These are phyloP conservation scores for Myripristis murdjan DNA, from an alignment of 2,797 vertebrate genomes.

Conservation along the genomic window DNA sequence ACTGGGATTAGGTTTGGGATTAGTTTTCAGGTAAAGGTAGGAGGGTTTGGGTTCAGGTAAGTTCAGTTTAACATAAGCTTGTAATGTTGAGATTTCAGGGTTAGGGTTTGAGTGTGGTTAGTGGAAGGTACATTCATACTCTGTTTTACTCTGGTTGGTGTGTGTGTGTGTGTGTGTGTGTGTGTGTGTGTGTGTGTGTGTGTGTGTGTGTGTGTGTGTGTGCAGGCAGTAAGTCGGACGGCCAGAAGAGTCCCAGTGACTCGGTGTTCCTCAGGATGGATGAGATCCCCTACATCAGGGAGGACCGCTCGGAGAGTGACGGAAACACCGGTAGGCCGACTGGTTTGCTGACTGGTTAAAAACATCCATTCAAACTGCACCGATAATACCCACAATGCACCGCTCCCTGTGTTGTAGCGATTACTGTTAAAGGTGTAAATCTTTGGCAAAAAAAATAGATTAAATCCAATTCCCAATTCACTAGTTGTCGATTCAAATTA, in stretches of 20 bases:
- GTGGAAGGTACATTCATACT: no score
- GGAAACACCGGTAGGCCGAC: constrained; percentile 46
- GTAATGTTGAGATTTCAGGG: background rate
- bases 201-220: constrained; percentile 19
- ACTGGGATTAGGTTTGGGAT: no score
- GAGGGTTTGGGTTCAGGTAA: no score
- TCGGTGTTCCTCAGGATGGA: constrained; percentile 93
- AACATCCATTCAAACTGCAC: background rate
- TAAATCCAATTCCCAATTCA: no score
- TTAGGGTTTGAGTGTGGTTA: no score
- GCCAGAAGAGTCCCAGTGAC: constrained; percentile 92
- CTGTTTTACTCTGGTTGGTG: constrained; percentile 6
- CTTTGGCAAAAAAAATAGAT: no score
- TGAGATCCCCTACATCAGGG: constrained; percentile 90
- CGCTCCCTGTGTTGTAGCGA: no score
- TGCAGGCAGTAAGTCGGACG: constrained; percentile 91
- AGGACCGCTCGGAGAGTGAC: constrained; percentile 78
- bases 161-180: background rate
- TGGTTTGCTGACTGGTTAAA: background rate
- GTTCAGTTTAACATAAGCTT: no score
- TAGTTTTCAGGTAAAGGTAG: no score
- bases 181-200: background rate
- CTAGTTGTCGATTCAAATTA: no score
- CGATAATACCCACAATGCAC: no score
- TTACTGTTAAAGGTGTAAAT: no score